A percentile compares a stretch with the other conserved stretches of the same genome.
Conservation (phyloP, 2,888 invertebrate genomes). For the Eutolmus rufibarbis region DNA sequence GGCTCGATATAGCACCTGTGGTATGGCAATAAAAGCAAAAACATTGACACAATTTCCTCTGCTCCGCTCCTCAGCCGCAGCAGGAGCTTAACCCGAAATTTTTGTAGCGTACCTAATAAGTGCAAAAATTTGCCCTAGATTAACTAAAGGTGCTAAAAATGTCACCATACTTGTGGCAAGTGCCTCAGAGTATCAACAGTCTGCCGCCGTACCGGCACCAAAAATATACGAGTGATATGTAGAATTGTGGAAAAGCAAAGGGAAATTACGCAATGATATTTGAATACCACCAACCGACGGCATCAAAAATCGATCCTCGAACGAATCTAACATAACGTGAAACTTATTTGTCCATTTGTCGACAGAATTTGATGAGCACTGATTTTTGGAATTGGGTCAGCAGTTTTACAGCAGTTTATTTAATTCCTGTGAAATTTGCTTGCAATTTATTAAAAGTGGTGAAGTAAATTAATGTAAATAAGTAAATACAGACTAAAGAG, state of each 20-base stretch:
- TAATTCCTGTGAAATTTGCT: background rate
- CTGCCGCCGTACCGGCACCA: background rate
- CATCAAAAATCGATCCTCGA: background rate
- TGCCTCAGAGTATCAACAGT: background rate
- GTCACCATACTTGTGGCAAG: background rate
- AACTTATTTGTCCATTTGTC: background rate
- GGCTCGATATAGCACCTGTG: background rate
- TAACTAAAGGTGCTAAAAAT: slow-evolving; percentile 5
- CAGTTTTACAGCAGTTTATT: background rate
- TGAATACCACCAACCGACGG: background rate
- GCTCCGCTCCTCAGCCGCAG: background rate
- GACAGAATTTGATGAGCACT: background rate
- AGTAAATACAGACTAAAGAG: too few relatives aligned
- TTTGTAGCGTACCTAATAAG: slow-evolving; percentile 3
- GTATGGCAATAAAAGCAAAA: slow-evolving; percentile 21
- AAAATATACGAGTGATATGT: background rate
- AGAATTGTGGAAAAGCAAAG: background rate
- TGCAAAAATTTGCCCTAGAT: slow-evolving; percentile 20
- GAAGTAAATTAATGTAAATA: too few relatives aligned
- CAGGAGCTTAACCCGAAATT: slow-evolving; percentile 7
- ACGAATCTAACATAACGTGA: background rate
- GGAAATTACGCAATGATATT: background rate
- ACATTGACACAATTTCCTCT: slow-evolving; percentile 24
- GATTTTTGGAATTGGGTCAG: background rate
- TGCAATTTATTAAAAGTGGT: background rate